Evolutionary conservation across 2,113 vertebrate genomes (phyloP).

Genomic region (Ia io): DNA sequence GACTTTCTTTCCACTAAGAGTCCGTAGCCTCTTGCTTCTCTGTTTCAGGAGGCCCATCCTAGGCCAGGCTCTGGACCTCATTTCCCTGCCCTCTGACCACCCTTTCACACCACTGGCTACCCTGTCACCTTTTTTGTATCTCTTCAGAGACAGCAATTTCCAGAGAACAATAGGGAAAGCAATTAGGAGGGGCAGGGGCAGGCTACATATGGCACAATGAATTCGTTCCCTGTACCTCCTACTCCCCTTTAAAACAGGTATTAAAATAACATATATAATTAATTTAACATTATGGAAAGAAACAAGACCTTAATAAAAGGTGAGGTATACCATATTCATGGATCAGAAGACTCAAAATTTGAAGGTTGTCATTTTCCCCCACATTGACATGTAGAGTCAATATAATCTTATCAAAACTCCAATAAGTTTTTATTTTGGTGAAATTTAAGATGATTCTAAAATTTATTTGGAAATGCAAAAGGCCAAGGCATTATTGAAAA

Average conservation of each 20-base stretch:
- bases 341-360: background rate
- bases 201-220: background rate
- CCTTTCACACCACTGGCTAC: background rate
- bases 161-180: background rate
- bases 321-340: background rate
- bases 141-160: background rate
- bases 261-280: background rate
- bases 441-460: background rate
- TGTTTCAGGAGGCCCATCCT: background rate
- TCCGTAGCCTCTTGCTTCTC: background rate
- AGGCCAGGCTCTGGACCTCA: background rate
- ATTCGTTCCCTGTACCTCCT: background rate
- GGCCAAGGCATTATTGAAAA: background rate
- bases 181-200: background rate
- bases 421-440: constrained; percentile 14
- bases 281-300: background rate
- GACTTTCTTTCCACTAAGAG: background rate
- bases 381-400: background rate
- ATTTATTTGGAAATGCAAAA: background rate
- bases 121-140: background rate
- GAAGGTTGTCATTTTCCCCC: background rate
- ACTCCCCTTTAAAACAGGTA: background rate
- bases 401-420: background rate
- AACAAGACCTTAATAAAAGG: background rate
- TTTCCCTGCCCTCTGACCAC: background rate